Evolutionary conservation across 2,797 vertebrate species (phyloP).

Genomic region (Harpagifer antarcticus): DNA sequence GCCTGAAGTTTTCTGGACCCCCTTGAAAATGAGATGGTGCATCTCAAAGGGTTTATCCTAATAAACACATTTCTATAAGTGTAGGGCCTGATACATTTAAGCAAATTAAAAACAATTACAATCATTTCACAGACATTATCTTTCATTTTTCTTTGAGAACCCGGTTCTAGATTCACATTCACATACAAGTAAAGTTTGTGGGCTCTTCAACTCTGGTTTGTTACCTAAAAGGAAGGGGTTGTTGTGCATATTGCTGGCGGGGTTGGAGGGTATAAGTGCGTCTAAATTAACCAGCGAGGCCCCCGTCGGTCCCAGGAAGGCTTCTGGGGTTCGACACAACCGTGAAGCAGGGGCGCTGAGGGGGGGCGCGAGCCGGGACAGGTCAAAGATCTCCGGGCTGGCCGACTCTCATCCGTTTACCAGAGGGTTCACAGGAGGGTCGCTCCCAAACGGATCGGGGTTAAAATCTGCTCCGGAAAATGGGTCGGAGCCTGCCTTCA

Average conservation of each 20-base stretch:
- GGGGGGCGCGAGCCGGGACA: conserved; percentile 83
- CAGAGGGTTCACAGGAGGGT: conserved; percentile 73
- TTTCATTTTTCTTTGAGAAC: too few species aligned
- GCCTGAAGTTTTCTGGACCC: too few species aligned
- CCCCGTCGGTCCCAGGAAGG: conserved; percentile 92
- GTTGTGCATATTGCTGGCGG: conserved; percentile 83
- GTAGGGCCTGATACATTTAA: too few species aligned
- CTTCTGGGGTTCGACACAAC: conserved; percentile 89
- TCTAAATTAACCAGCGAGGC: conserved; percentile 95
- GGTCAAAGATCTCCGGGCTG: conserved; percentile 88
- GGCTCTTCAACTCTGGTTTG: background rate
- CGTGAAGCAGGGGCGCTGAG: conserved; percentile 77
- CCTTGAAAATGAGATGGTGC: too few species aligned
- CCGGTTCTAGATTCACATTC: too few species aligned
- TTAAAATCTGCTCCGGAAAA: conserved; percentile 71
- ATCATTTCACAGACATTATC: too few species aligned
- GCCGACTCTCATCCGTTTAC: conserved; percentile 85
- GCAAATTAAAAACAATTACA: too few species aligned
- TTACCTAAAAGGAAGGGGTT: conserved; percentile 95
- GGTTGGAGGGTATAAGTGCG: conserved; percentile 86
- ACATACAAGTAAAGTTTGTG: background rate
- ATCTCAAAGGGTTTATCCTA: too few species aligned
- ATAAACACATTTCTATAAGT: too few species aligned
- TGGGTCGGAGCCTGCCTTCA: conserved; percentile 51
- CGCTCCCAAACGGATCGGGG: conserved; percentile 83